Evolutionary conservation across 1,140 invertebrate species (phyloP), one percentile per base, ranked within the genome.

Genomic region (Chlorops oryzae): DNA sequence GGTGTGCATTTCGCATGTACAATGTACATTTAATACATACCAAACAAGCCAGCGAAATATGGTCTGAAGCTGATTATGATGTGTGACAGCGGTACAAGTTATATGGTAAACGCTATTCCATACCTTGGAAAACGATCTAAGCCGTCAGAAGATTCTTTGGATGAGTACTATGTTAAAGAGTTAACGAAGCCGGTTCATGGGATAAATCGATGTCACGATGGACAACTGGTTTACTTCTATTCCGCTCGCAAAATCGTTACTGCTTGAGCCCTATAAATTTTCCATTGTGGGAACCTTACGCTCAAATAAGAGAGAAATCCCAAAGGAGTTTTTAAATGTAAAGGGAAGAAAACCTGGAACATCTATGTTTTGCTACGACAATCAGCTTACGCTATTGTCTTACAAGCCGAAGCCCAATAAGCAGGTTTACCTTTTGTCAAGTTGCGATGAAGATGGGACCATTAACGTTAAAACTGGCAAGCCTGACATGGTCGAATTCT

Each of bases 11-110:
- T 54, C 46, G 57, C 20, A 55, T 67, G 6, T 73, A 72, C 47
- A 70, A n/a, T n/a, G n/a, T n/a, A n/a, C n/a, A n/a, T n/a, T n/a
- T n/a, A n/a, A n/a, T 73, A 70, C 47, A 72, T 68, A 10, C 56
- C 58, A 10, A 51, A 39, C 17, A 71, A 74, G 25, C 65, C 67
- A 23, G 55, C 48, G 12, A 67, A 69, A 54, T 78, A 75, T 59
- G 76, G 72, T 5, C 58, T 76, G 41, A 76, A 76, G 58, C 55
- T 70, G 24, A 59, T 57, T 38, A 56, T 43, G 21, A 28, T 72
- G 7, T 52, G 39, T 38, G 65, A 70, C 45, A 47, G 56, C 20
- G 57, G 47, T 49, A 61, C 50, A 25, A 55, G 43, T 34, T 74
- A 70, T 45, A 62, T 67, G 56, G 41, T 59, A 24, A 52, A 65